Evolutionary conservation across 2,888 invertebrate species (phyloP).

Genomic region (Flexamia atlantica): DNA sequence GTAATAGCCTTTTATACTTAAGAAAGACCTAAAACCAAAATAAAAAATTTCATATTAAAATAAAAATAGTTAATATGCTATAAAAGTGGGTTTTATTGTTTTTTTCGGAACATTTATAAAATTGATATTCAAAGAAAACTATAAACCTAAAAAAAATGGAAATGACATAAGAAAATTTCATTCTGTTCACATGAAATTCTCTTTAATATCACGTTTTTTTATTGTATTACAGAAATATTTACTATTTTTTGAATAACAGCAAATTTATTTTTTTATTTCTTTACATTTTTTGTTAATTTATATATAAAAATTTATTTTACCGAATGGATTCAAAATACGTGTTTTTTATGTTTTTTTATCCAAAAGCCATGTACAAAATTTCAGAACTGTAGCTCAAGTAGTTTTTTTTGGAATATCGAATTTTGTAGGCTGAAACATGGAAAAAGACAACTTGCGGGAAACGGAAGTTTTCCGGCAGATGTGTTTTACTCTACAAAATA

Average conservation of each 20-base stretch:
- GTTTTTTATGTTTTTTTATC: background rate
- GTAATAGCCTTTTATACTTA: background rate
- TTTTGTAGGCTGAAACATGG: background rate
- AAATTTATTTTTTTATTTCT: background rate
- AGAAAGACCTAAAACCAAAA: background rate
- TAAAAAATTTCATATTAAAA: background rate
- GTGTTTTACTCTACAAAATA: constrained; percentile 9
- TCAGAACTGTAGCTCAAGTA: constrained; percentile 1
- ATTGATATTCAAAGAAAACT: constrained; percentile 1
- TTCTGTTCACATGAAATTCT: background rate
- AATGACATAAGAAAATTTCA: background rate
- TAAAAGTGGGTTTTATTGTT: background rate
- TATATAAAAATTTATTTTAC: background rate
- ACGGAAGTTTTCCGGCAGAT: background rate
- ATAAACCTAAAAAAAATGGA: background rate
- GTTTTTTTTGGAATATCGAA: background rate
- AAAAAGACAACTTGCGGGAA: background rate
- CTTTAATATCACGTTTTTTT: constrained; percentile 5
- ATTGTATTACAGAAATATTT: background rate
- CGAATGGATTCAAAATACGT: background rate
- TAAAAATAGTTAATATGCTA: background rate
- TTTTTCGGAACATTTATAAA: background rate
- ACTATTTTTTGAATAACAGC: background rate
- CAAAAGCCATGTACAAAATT: constrained; percentile 5
- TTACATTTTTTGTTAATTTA: background rate